Evolutionary conservation across 2,888 invertebrate species (phyloP), one percentile per base, ranked within the genome.

Genomic region (Incurvaria masculella): DNA sequence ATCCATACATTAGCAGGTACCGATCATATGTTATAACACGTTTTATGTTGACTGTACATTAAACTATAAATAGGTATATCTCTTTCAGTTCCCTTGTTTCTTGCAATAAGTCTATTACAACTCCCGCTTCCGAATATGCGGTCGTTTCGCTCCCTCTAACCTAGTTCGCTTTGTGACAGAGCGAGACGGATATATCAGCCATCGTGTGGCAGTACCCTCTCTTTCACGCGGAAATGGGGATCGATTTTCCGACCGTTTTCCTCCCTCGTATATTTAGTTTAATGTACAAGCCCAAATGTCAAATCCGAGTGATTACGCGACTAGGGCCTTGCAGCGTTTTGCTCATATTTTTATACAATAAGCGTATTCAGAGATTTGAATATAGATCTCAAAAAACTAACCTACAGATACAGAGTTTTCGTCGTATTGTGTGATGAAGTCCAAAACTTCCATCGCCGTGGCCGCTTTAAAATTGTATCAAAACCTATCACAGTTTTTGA

Each of bases 401-500:
- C 58, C 56, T 55, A 55, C 55, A 56, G 55, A 56, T 55, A 57
- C 19, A 26, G 44, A 44, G 44, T 33, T 26, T 19, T 44, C 19
- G 18, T 44, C 33, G 33, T 64, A 60, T 68, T n/a, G 33, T 11
- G 44, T 21, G 18, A 21, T 23, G 44, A 26, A 26, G 26, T 26
- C 21, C 26, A 44, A 44, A 33, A 33, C 44, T 27, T 33, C 33
- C 16, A 20, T 20, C 19, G 17, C 19, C 41, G 41, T 41, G 19
- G 10, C 18, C 33, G 67, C 66, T 71, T 74, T 74, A 75, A 76
- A 76, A 72, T 72, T 75, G 72, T 78, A 76, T 76, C 76, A 78
- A 78, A 78, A 78, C 78, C 75, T 78, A 78, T 78, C 78, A 78
- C 78, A 76, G 78, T 78, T 76, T 75, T 72, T 74, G 78, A 78